Evolutionary conservation across 2,113 vertebrate genomes (phyloP), one percentile per base, ranked within the genome.

Genomic region (Rhabdomys dilectus): DNA sequence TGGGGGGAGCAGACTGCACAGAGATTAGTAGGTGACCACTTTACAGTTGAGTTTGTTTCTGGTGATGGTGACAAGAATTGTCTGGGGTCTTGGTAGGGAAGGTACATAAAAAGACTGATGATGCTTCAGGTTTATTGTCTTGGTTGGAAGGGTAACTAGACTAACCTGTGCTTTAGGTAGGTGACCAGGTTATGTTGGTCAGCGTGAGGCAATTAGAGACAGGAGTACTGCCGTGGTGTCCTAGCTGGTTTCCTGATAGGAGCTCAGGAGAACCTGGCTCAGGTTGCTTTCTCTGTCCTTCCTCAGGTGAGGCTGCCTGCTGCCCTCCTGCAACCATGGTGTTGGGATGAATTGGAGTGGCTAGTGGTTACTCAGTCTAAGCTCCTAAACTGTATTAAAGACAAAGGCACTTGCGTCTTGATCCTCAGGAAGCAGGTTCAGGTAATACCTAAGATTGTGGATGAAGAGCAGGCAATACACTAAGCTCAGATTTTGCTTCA

Each of bases 401-500:
- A 21, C 8, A 16, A 62, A 45, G 64, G 10, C 5, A 53, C 12
- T 10, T 6, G 5, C 0, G 29, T 36, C 48, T 36, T 1, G 5
- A 36, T 60, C 51, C 56, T 34, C 9, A 13, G 34, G n/a, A 34
- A n/a, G 56, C 72, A 36, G 89, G 56, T 10, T 0, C 56, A 6
- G 3, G 3, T 31, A 4, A 7, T 0, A 34, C 0, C 2, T 7
- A 48, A 21, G 64, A 60, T 10, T 3, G 10, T 7, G 56, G 53
- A 66, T 31, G 13, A 2, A 31, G 3, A 39, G 24, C 42, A 29
- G 58, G 53, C 15, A 10, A 21, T 0, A 0, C 0, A 0, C 0
- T 0, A 29, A 24, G 7, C 60, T 8, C 7, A 7, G 34, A 10
- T 39, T 15, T 64, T 1, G 0, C 29, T 34, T 53, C 72, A 26